phyloP scores from a whole-genome alignment of 2,888 invertebrate genomes.

The Tyria jacobaeae region DNA sequence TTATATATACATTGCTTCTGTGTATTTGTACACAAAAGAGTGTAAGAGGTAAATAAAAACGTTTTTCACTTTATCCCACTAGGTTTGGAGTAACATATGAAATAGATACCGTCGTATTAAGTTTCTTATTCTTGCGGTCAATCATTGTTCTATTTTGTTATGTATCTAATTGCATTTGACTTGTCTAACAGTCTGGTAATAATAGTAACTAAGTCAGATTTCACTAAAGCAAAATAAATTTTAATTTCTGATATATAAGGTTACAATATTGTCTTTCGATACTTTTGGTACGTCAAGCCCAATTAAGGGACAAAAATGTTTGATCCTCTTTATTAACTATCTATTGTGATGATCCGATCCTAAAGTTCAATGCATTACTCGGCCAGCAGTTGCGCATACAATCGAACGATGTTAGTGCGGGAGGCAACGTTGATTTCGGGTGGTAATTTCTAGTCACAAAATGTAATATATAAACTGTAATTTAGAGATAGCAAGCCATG shows the following conservation, averaged over 20 bases:
- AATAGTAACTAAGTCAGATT: constrained; percentile 27
- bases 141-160: constrained; percentile 25
- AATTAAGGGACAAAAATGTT: background rate
- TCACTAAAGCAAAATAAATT: constrained; percentile 22
- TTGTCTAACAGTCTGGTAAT: constrained; percentile 1
- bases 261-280: constrained; percentile 10
- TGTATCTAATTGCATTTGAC: constrained; percentile 4
- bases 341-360: background rate
- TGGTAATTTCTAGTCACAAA: too few species aligned
- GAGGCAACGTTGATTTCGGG: too few species aligned
- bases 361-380: background rate
- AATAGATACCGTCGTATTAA: constrained; percentile 1
- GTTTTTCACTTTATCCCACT: background rate
- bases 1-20: background rate
- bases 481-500: too few species aligned
- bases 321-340: background rate
- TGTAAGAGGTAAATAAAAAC: background rate
- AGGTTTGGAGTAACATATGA: background rate
- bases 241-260: constrained; percentile 32
- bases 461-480: too few species aligned
- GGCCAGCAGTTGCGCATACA: background rate
- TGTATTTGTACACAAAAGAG: background rate
- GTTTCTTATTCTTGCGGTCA: constrained; percentile 27
- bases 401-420: background rate
- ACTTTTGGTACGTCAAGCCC: background rate